Conservation (phyloP, 2,888 invertebrate genomes). For the Pilophorus perplexus region DNA sequence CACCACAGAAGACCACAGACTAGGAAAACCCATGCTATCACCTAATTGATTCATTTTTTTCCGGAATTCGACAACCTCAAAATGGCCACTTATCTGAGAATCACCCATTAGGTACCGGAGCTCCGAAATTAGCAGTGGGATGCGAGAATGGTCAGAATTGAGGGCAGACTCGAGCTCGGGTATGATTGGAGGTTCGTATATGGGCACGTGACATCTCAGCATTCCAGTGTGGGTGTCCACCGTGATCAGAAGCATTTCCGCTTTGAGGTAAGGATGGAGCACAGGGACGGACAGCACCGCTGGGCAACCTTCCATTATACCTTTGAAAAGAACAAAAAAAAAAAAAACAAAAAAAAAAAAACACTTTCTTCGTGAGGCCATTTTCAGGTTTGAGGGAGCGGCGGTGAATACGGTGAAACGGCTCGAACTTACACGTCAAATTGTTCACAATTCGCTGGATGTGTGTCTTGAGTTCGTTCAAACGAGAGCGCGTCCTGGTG, state of each 20-base stretch:
- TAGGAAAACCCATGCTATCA: no score
- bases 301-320: slow-evolving; percentile 86
- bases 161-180: slow-evolving; percentile 78
- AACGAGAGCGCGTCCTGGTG: slow-evolving; percentile 79
- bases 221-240: slow-evolving; percentile 94
- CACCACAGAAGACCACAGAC: no score
- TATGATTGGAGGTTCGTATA: slow-evolving; percentile 79
- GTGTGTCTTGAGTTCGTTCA: slow-evolving; percentile 77
- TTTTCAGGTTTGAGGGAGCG: background rate
- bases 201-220: slow-evolving; percentile 87
- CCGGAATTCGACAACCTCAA: no score
- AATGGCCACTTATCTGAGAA: no score
- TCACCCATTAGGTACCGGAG: slow-evolving; percentile 54
- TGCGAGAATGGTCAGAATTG: slow-evolving; percentile 67
- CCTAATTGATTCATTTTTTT: no score
- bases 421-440: slow-evolving; percentile 63
- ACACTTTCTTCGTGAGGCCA: no score
- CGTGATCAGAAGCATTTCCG: slow-evolving; percentile 87
- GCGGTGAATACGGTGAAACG: no score
- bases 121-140: slow-evolving; percentile 67
- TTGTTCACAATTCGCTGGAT: slow-evolving; percentile 68
- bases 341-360: no score
- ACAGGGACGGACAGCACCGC: slow-evolving; percentile 89
- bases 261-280: slow-evolving; percentile 82
- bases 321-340: no score